Evolutionary conservation across 2,113 vertebrate genomes (phyloP).

Genomic region (Siphamia tubifer): DNA sequence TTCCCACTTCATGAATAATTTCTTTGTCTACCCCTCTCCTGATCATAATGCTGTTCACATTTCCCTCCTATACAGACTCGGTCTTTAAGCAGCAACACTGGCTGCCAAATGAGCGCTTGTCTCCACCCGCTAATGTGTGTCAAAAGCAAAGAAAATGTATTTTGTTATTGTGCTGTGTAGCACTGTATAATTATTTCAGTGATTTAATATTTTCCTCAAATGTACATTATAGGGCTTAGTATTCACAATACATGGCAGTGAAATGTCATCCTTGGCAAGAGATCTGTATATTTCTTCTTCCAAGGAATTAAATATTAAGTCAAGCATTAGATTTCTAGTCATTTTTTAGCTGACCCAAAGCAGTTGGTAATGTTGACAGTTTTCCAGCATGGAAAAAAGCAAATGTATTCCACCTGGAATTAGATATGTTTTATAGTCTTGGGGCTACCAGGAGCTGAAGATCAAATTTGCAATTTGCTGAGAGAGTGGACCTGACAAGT

Average conservation of each 20-base stretch:
- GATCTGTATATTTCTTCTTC: background rate
- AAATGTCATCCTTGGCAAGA: background rate
- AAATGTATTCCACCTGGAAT: slow-evolving; percentile 16
- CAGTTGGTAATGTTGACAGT: slow-evolving; percentile 1
- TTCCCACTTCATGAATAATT: background rate
- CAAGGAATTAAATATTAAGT: slow-evolving; percentile 7
- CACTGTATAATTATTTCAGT: background rate
- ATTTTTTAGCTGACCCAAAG: slow-evolving; percentile 15
- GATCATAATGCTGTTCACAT: background rate
- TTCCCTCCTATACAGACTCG: background rate
- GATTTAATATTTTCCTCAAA: background rate
- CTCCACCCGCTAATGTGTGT: background rate
- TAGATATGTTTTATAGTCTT: slow-evolving; percentile 1
- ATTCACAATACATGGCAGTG: background rate
- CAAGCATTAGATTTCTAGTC: background rate
- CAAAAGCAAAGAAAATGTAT: background rate
- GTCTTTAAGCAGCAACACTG: background rate
- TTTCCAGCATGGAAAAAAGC: slow-evolving; percentile 13
- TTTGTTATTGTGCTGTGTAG: background rate
- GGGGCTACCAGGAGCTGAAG: background rate
- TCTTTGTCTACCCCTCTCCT: background rate
- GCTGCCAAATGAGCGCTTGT: background rate
- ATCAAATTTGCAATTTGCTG: slow-evolving; percentile 8
- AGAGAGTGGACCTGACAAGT: background rate
- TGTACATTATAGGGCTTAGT: background rate